Conservation (phyloP, 1,140 invertebrate genomes). For the Littorina saxatilis region DNA sequence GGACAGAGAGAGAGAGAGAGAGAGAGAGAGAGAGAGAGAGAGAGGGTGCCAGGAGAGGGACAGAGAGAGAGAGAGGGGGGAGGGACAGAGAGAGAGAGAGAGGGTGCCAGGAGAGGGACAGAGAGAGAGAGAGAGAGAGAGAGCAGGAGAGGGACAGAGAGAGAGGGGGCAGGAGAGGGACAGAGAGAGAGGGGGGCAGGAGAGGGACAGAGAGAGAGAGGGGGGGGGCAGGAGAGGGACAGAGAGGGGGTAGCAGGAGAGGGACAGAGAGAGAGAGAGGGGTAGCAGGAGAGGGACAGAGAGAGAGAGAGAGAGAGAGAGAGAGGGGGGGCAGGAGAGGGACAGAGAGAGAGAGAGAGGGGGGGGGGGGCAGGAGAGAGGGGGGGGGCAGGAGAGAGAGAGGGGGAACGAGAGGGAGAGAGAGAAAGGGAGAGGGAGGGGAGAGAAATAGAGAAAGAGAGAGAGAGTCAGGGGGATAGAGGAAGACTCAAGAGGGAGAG, state of each 20-base stretch:
- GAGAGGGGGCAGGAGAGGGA: neutral
- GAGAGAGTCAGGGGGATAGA: neutral
- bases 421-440: neutral
- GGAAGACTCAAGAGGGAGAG: neutral
- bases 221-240: neutral
- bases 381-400: neutral
- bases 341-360: neutral
- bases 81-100: neutral
- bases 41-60: neutral
- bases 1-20: slow-evolving; percentile 1
- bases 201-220: neutral
- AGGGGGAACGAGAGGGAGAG: neutral
- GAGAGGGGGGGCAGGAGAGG: neutral
- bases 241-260: neutral
- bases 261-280: neutral
- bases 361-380: neutral
- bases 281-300: neutral
- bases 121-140: neutral
- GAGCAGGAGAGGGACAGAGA: neutral
- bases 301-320: neutral
- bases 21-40: neutral
- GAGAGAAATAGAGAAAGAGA: no score
- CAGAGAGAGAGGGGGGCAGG: neutral
- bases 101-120: neutral
- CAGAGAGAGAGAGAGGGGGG: no score